These are phyloP conservation scores for Apostichopus japonicus DNA, from an alignment of 35 echinoderm and acorn worm genomes.

Conservation along the genomic window DNA sequence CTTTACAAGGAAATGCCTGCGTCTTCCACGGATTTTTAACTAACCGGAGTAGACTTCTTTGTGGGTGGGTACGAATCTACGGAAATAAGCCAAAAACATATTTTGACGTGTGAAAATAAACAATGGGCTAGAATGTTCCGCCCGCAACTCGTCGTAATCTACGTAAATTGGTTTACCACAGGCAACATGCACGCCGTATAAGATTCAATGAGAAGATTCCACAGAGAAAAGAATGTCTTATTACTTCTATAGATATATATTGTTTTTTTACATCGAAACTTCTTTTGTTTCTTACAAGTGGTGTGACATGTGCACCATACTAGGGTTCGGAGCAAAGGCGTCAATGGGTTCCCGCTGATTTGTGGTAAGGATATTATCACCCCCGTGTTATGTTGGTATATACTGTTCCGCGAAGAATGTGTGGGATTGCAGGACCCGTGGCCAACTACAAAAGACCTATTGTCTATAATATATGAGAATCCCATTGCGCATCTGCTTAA, in stretches of 20 bases:
- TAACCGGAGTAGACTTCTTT: neutral
- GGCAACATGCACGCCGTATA: neutral
- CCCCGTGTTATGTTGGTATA: neutral
- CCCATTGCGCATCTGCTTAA: too few species aligned
- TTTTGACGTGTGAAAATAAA: conserved; percentile 24
- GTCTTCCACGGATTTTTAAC: neutral
- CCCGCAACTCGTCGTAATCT: conserved; percentile 1
- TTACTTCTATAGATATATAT: neutral
- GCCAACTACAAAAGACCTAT: too few species aligned
- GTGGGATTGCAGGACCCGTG: too few species aligned
- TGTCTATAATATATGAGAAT: too few species aligned
- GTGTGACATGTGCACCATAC: neutral
- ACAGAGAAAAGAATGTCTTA: too few species aligned
- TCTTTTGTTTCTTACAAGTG: neutral
- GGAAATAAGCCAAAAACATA: neutral
- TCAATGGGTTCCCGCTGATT: conserved; percentile 12
- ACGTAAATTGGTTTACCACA: conserved; percentile 22
- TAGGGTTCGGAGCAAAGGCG: neutral
- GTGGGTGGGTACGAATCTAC: neutral
- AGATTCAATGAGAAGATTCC: too few species aligned
- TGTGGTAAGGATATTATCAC: neutral
- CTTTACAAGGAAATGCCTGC: neutral
- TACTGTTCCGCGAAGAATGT: too few species aligned
- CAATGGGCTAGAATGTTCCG: neutral
- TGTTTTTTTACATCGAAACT: neutral